Evolutionary conservation across 1,140 invertebrate species (phyloP).

Genomic region (Penaeus indicus): DNA sequence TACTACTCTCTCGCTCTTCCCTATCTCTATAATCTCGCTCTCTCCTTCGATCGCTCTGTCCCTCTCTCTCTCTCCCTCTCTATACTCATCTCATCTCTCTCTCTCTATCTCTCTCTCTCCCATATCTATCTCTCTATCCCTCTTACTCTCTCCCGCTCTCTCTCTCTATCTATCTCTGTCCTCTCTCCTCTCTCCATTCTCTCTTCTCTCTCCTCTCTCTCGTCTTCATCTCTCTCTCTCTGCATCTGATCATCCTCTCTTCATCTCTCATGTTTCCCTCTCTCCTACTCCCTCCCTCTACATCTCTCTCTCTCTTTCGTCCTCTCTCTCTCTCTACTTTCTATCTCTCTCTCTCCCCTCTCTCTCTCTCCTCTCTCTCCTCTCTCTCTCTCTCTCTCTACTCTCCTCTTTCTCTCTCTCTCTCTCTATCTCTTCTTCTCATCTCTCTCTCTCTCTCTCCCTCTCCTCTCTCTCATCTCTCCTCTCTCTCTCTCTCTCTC

Average conservation of each 20-base stretch:
- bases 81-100: background rate
- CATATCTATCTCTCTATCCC: no score
- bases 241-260: background rate
- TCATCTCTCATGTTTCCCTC: background rate
- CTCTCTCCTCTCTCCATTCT: no score
- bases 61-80: conserved; percentile 9
- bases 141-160: no score
- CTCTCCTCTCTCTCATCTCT: background rate
- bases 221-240: background rate
- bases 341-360: background rate
- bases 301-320: background rate
- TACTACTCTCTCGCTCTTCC: no score
- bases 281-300: background rate
- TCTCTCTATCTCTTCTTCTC: background rate
- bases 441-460: no score
- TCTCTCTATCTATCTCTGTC: no score
- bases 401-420: background rate
- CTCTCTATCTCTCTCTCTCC: no score
- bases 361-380: background rate
- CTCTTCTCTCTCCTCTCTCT: background rate
- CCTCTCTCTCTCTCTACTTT: conserved; percentile 1
- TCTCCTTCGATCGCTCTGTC: no score
- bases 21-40: no score
- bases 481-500: no score
- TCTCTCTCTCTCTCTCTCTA: background rate